Evolutionary conservation across 2,888 invertebrate species (phyloP).

Genomic region (Sarcophaga variegata): DNA sequence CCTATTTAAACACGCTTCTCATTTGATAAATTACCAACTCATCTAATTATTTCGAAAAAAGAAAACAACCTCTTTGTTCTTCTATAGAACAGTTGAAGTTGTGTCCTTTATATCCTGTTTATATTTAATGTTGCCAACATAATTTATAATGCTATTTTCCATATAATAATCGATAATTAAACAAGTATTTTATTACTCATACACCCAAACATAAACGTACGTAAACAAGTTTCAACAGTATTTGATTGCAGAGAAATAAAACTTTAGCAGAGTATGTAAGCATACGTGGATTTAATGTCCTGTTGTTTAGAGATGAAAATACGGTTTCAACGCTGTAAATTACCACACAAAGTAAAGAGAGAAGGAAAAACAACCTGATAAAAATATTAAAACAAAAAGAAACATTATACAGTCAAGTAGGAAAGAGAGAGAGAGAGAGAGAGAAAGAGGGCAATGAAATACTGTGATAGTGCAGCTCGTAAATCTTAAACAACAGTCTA

Average conservation of each 20-base stretch:
- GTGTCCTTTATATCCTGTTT: too few species aligned
- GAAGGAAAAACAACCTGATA: background rate
- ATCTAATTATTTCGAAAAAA: too few species aligned
- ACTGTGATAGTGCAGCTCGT: conserved; percentile 58
- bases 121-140: too few species aligned
- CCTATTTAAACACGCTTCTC: too few species aligned
- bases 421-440: background rate
- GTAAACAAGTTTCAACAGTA: background rate
- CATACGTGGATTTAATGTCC: conserved; percentile 34
- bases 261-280: background rate
- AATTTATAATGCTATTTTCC: too few species aligned
- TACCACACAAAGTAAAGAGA: conserved; percentile 49
- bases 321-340: conserved; percentile 59
- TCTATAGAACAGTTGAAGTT: too few species aligned
- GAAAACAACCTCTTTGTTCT: too few species aligned
- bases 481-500: conserved; percentile 63
- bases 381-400: background rate
- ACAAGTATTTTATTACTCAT: background rate
- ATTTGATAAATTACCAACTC: too few species aligned
- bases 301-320: conserved; percentile 54
- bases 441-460: conserved; percentile 14
- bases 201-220: background rate
- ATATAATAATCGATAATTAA: conserved; percentile 15
- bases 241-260: background rate
- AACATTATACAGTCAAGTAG: too few species aligned